Conservation (phyloP, 2,888 invertebrate species). For the Drosophila paramelanica region DNA sequence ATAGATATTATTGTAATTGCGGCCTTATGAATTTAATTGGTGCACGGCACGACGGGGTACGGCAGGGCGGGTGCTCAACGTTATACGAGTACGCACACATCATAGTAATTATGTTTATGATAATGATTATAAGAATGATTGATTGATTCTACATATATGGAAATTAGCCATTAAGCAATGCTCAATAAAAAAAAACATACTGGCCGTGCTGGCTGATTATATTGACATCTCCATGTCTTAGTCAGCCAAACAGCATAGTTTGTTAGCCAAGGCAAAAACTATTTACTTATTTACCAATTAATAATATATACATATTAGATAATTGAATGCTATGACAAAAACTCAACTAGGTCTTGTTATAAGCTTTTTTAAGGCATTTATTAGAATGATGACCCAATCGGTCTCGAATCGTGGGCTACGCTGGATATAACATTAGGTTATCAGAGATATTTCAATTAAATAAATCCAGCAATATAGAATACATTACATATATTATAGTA, state of each 20-base stretch:
- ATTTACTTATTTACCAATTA: neutral
- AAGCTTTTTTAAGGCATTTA: no score
- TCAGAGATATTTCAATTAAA: no score
- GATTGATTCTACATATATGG: constrained; percentile 10
- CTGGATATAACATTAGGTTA: no score
- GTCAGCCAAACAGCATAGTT: neutral
- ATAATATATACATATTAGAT: no score
- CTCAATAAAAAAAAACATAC: constrained; percentile 40
- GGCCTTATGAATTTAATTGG: constrained; percentile 58
- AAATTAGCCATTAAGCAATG: constrained; percentile 36
- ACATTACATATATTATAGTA: no score
- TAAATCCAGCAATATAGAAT: no score
- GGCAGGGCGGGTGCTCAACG: constrained; percentile 14
- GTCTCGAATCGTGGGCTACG: no score
- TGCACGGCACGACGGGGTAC: constrained; percentile 5
- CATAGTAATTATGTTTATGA: constrained; percentile 24
- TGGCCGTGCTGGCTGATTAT: neutral
- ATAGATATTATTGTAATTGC: constrained; percentile 37
- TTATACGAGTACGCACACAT: constrained; percentile 24
- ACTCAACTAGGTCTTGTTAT: no score
- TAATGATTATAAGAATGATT: constrained; percentile 20
- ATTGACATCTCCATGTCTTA: neutral
- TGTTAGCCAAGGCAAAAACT: constrained; percentile 1
- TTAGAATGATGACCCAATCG: no score
- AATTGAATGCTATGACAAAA: no score